Base-by-base conservation (phyloP, 2,888 invertebrate genomes). In the Amphipoea oculea region DNA sequence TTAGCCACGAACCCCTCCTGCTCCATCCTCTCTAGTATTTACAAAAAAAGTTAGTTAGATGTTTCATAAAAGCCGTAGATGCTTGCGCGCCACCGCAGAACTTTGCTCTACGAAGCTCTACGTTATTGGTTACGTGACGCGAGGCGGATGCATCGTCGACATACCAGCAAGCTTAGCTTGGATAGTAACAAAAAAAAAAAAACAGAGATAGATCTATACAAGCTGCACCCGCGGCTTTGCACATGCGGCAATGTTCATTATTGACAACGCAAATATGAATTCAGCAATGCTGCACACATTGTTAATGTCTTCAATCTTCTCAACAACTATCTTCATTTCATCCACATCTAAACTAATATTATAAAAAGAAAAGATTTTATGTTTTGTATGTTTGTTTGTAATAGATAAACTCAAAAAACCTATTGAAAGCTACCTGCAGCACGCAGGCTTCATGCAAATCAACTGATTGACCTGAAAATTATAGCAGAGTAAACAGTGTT, bases 121-220 rank as follows among this genome's bases (percentile, higher is more conserved):
- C 65, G 51, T 54, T 77, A 77, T 78, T 78, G 60, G 40, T 14
- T 78, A 78, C 80, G 78, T 78, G 78, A 48, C 71, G 45, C 9
- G 42, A 36, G n/a, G 12, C 54, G 54, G 79, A 5, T 66, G 79
- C 77, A 79, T 54, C 54, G 36, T 14, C 17, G 45, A 54, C 42
- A n/a, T 54, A 20, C 23, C 12, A 45, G 63, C 23, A n/a, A 42
- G 42, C 51, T 63, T 23, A 51, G 54, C 45, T 65, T 45, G 14
- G 29, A 79, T 45, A 11, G 42, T 75, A 42, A 73, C 23, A 42
- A 63, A 54, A 54, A 63, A 29, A 29, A 29, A 29, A 6, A 45
- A n/a, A 29, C 4, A 45, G 57, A 76, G 1, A 36, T 60, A 20
- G 7, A 76, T 51, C 14, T 48, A 17, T 0, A 36, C 69, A 36